phyloP scores from a whole-genome alignment of 2,113 vertebrate genomes.

The Tapirus terrestris region DNA sequence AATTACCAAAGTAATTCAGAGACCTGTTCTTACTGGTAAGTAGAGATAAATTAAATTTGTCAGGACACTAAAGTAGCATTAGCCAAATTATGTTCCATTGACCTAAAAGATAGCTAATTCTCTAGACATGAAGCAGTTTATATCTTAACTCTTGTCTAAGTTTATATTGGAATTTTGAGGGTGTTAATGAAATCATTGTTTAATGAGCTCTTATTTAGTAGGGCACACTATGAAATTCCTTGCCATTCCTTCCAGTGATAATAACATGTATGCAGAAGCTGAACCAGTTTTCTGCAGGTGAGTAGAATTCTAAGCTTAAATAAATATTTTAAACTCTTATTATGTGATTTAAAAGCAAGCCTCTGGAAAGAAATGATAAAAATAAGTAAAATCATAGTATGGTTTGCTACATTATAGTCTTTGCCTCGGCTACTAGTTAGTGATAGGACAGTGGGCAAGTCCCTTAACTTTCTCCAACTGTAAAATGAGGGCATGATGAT shows the following conservation, averaged over 20 bases:
- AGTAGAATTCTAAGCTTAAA: constrained; percentile 3
- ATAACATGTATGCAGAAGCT: not conserved
- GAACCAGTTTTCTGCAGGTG: constrained; percentile 6
- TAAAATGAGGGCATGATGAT: not conserved
- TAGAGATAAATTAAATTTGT: constrained; percentile 76
- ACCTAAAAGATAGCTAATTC: constrained; percentile 64
- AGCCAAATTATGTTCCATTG: constrained; percentile 63
- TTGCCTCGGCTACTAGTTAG: not conserved
- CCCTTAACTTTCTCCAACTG: not conserved
- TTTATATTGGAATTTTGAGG: constrained; percentile 55
- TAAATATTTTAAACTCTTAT: constrained; percentile 16
- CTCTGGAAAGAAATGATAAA: not conserved
- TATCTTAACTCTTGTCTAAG: constrained; percentile 43
- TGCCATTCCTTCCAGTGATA: not conserved
- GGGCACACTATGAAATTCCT: constrained; percentile 6
- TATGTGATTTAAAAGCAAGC: constrained; percentile 19
- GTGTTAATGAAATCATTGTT: constrained; percentile 39
- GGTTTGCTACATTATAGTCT: not conserved
- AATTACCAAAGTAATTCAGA: constrained; percentile 75
- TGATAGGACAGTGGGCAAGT: not conserved
- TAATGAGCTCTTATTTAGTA: constrained; percentile 37
- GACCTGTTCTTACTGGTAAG: constrained; percentile 66
- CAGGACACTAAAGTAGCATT: constrained; percentile 65
- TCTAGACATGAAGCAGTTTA: constrained; percentile 60
- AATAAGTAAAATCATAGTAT: not conserved